Base-by-base conservation (phyloP, 2,888 invertebrate genomes). In the Tinea trinotella region DNA sequence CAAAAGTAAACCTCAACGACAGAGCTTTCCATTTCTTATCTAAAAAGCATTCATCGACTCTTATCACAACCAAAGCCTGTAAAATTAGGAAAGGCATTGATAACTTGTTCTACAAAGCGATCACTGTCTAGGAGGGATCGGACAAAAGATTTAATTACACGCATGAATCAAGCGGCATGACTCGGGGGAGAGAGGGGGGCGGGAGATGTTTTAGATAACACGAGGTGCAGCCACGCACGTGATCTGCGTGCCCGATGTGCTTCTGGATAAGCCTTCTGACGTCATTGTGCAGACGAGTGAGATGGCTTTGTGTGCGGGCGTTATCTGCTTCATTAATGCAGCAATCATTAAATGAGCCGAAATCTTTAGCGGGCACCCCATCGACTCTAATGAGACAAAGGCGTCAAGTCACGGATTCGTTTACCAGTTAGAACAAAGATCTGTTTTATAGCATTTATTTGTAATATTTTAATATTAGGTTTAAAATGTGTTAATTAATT, bases 111-210 rank as follows among this genome's bases (percentile, higher is more conserved):
- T 70, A 70, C 74, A 73, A 74, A 70, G 65, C 64, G 69, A 76
- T 73, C 68, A 67, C 60, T 64, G 62, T 67, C 62, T 67, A 63
- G 65, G 64, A 63, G 70, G 67, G 67, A 66, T n/a, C 72, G 74
- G 71, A 83, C 82, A 82, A 85, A 79, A 83, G 83, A 84, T 81
- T 82, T 83, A 84, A 85, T 85, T 85, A 83, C 76, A 84, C 84
- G 83, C 82, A 81, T 83, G 84, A 81, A 84, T 82, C 81, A 81
- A 82, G 76, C 74, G 67, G 40, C 10, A 67, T 65, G 67, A 66
- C 58, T 65, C 61, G 66, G 62, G 65, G 59, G 57, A n/a, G n/a
- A 19, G 62, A 54, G 56, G 61, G 55, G 60, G 59, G 61, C 56
- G 58, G 67, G 62, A 65, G 61, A 59, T 59, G 62, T 67, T 67